phyloP scores from a whole-genome alignment of 2,797 vertebrate genomes.

The Psittacula derbiana region DNA sequence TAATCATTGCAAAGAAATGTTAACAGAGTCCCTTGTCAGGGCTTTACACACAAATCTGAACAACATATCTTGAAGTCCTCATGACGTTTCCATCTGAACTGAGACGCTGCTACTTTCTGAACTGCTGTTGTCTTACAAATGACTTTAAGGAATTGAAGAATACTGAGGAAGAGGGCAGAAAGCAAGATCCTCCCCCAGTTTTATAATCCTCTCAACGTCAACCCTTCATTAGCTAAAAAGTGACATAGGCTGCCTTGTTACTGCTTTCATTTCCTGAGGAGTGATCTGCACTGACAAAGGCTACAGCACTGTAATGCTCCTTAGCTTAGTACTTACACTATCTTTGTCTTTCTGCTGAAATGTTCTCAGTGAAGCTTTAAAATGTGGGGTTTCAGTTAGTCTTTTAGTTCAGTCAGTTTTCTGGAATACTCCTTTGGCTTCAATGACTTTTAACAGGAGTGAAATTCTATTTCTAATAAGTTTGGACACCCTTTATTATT shows the following conservation, averaged over 20 bases:
- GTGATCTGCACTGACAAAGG: not conserved
- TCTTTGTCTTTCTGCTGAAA: not conserved
- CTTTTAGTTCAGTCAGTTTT: not conserved
- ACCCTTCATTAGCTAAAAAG: not conserved
- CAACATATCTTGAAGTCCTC: not conserved
- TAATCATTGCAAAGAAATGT: not conserved
- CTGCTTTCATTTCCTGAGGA: not conserved
- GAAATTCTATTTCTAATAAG: not conserved
- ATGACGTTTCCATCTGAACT: not conserved
- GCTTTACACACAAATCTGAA: not conserved
- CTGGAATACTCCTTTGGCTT: not conserved
- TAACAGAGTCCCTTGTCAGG: not conserved
- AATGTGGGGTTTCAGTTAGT: not conserved
- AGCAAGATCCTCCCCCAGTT: not conserved
- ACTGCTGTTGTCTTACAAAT: not conserved
- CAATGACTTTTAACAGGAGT: not conserved
- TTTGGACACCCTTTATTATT: not conserved
- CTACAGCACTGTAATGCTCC: not conserved
- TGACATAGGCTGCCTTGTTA: not conserved
- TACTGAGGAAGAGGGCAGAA: not conserved
- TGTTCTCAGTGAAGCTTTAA: not conserved
- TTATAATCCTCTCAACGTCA: not conserved
- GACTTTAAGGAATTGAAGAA: not conserved
- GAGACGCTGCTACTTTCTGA: not conserved
- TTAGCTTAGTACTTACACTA: not conserved